phyloP scores from a whole-genome alignment of 2,113 vertebrate genomes.

The Nematolebias whitei region DNA sequence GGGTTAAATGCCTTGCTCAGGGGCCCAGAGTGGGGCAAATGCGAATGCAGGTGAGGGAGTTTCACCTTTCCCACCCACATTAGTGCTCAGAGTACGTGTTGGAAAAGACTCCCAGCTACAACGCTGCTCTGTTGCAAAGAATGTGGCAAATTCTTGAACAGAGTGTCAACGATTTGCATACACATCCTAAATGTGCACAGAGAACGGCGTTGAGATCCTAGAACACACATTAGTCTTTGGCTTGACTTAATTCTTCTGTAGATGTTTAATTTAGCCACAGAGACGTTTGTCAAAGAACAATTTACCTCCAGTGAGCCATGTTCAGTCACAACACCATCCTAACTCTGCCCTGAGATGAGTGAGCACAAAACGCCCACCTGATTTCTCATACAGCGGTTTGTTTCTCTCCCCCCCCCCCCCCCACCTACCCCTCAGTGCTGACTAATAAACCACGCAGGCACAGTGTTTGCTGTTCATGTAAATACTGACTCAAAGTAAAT shows the following conservation, averaged over 20 bases:
- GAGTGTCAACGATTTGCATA: too few species aligned
- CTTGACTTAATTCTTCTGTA: background rate
- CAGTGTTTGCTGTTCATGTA: too few species aligned
- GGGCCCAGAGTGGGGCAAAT: too few species aligned
- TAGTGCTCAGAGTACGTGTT: too few species aligned
- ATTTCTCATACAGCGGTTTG: background rate
- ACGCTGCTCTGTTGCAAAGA: too few species aligned
- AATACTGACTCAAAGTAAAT: background rate
- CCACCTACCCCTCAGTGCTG: background rate
- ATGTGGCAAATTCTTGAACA: too few species aligned
- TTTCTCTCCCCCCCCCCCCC: background rate
- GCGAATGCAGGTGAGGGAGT: too few species aligned
- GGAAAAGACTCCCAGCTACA: too few species aligned
- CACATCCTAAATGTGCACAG: too few species aligned
- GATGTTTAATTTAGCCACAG: background rate
- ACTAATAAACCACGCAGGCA: background rate
- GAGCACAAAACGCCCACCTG: background rate
- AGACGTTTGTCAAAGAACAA: fast-evolving
- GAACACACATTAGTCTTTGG: background rate
- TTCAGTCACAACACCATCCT: background rate
- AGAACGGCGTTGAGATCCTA: background rate
- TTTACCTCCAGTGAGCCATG: background rate
- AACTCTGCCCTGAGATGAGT: background rate
- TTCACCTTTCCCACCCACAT: too few species aligned
- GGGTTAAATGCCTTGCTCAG: too few species aligned